phyloP scores from a whole-genome alignment of 1,140 invertebrate species.

The Steinernema feltiae region DNA sequence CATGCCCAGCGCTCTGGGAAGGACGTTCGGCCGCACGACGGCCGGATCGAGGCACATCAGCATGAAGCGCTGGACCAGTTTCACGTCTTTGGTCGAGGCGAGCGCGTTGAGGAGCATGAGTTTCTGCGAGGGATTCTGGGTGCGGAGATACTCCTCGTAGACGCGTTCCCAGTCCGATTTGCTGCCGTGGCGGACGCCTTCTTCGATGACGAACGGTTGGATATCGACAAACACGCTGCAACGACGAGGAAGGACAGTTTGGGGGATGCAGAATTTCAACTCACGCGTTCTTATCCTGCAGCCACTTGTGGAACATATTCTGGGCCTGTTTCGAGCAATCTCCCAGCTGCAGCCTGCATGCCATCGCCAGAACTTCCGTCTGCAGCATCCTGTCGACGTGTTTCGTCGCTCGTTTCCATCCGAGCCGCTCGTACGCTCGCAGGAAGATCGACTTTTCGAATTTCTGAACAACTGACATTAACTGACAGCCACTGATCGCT shows the following conservation, averaged over 20 bases:
- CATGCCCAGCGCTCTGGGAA: conserved; percentile 32
- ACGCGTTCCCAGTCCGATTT: conserved; percentile 39
- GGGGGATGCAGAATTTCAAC: not conserved
- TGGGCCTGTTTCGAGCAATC: conserved; percentile 39
- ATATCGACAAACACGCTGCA: conserved; percentile 43
- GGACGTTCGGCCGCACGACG: conserved; percentile 35
- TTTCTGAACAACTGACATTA: conserved; percentile 19
- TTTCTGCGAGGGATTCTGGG: conserved; percentile 36
- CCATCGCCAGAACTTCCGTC: conserved; percentile 34
- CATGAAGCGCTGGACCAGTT: conserved; percentile 34
- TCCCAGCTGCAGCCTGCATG: conserved; percentile 32
- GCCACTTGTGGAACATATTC: conserved; percentile 38
- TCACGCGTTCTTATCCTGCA: conserved; percentile 24
- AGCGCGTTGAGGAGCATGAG: conserved; percentile 36
- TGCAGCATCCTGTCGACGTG: conserved; percentile 35
- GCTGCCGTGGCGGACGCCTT: conserved; percentile 39
- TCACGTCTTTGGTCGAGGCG: conserved; percentile 33
- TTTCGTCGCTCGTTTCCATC: conserved; percentile 31
- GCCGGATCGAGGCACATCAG: conserved; percentile 35
- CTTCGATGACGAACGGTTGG: conserved; percentile 41
- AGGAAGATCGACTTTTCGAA: conserved; percentile 28
- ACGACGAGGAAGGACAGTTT: conserved; percentile 8
- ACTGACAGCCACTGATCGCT: not conserved
- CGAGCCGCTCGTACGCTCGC: conserved; percentile 32
- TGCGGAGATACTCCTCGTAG: conserved; percentile 34